Percentiles rank a stretch among this genome's conserved stretches.
These are phyloP conservation scores for Eupeodes corollae DNA, from an alignment of 1,140 invertebrate species.

Conservation along the genomic window DNA sequence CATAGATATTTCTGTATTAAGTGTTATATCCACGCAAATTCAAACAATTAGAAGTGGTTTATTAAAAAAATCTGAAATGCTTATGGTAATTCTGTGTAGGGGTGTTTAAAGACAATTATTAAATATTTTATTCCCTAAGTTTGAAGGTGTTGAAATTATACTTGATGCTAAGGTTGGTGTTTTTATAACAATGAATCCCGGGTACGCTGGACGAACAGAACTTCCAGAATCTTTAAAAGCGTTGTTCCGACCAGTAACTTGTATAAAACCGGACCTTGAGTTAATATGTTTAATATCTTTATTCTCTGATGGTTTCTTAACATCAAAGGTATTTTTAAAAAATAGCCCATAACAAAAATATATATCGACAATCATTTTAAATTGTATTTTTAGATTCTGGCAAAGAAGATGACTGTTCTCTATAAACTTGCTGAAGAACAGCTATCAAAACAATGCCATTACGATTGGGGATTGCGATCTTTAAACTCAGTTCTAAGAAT, in stretches of 20 bases:
- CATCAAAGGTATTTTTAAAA: conserved; percentile 53
- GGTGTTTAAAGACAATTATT: neutral
- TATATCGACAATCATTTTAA: too few relatives aligned
- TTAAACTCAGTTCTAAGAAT: conserved; percentile 79
- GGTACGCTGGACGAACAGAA: conserved; percentile 79
- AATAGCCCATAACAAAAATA: too few relatives aligned
- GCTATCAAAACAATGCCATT: conserved; percentile 83
- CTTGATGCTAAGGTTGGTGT: conserved; percentile 77
- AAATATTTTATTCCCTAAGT: conserved; percentile 41
- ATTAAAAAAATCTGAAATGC: conserved; percentile 56
- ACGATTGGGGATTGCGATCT: conserved; percentile 85
- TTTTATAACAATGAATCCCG: conserved; percentile 91
- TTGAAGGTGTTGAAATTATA: conserved; percentile 71
- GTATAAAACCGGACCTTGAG: conserved; percentile 78
- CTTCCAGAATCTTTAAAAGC: conserved; percentile 85
- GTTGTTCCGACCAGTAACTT: conserved; percentile 79
- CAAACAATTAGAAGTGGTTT: conserved; percentile 78
- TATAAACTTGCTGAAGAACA: conserved; percentile 76
- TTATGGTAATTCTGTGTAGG: conserved; percentile 44
- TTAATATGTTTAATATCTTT: conserved; percentile 84
- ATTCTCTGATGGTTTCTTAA: conserved; percentile 80
- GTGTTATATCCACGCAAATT: conserved; percentile 81
- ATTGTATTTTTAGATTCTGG: conserved; percentile 46
- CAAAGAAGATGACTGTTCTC: conserved; percentile 86
- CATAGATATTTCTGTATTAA: conserved; percentile 79